A percentile compares a stretch with the other conserved stretches of the same genome.
Evolutionary conservation across 2,797 vertebrate genomes (phyloP).

Genomic region (Hippocampus kuda): DNA sequence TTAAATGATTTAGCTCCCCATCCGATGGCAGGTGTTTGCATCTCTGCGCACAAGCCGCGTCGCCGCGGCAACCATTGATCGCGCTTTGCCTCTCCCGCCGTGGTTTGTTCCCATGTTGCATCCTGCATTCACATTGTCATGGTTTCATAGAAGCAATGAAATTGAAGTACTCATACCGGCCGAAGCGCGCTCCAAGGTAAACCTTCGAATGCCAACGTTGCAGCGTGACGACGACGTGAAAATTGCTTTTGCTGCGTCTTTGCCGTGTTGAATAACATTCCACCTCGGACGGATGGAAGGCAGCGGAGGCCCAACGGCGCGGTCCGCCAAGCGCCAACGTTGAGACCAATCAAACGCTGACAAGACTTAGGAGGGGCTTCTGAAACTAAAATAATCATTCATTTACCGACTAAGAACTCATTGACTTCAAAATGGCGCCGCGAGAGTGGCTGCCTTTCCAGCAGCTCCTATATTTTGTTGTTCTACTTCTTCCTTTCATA

Average conservation of each 20-base stretch:
- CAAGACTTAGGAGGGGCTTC: too few relatives aligned
- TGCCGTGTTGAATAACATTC: not conserved
- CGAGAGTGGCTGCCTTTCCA: too few relatives aligned
- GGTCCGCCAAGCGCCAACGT: not conserved
- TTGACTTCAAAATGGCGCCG: too few relatives aligned
- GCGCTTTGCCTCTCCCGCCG: not conserved
- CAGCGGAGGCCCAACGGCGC: too few relatives aligned
- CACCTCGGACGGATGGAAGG: not conserved
- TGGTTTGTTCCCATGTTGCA: not conserved
- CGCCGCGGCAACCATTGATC: constrained; percentile 5
- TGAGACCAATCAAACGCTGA: not conserved
- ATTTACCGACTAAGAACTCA: too few relatives aligned
- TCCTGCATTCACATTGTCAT: not conserved
- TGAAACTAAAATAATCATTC: too few relatives aligned
- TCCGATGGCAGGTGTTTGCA: not conserved
- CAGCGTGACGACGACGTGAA: not conserved
- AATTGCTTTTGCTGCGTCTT: not conserved
- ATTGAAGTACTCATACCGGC: not conserved
- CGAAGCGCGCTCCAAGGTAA: not conserved
- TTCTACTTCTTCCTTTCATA: too few relatives aligned
- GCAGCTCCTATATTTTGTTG: too few relatives aligned
- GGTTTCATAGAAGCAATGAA: not conserved
- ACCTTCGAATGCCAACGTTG: not conserved
- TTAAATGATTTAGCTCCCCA: not conserved
- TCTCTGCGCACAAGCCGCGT: not conserved